Conservation (phyloP, 2,888 invertebrate genomes). For the Nemoura dubitans region DNA sequence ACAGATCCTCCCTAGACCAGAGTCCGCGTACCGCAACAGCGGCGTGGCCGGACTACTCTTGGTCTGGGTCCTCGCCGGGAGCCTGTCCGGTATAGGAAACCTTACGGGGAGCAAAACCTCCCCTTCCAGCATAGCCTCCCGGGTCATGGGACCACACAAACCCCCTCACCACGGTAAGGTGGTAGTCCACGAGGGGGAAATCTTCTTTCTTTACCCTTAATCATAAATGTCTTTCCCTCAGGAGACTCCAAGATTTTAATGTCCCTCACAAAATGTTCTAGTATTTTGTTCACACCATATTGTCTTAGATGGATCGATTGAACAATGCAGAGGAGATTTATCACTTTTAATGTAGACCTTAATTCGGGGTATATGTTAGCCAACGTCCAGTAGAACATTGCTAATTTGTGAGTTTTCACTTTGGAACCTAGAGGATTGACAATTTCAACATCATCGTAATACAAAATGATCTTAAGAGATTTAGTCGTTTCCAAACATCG, state of each 20-base stretch:
- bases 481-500: slow-evolving; percentile 14
- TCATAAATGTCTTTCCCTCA: neutral
- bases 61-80: no score
- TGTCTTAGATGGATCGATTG: neutral
- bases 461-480: neutral
- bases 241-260: neutral
- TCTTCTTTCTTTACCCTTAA: neutral
- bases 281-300: slow-evolving; percentile 8
- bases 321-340: slow-evolving; percentile 1
- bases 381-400: slow-evolving; percentile 17
- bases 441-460: slow-evolving; percentile 25
- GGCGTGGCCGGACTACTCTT: no score
- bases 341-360: neutral
- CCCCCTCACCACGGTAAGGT: no score
- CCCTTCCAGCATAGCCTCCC: no score
- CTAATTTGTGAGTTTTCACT: slow-evolving; percentile 15
- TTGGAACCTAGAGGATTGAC: slow-evolving; percentile 1
- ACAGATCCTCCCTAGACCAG: no score
- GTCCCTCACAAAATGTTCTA: no score
- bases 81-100: no score
- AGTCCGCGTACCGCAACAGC: no score
- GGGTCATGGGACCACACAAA: no score
- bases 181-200: no score
- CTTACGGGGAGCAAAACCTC: no score
- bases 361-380: slow-evolving; percentile 19